Conservation (phyloP, 2,113 vertebrate genomes). For the Proteles cristata region DNA sequence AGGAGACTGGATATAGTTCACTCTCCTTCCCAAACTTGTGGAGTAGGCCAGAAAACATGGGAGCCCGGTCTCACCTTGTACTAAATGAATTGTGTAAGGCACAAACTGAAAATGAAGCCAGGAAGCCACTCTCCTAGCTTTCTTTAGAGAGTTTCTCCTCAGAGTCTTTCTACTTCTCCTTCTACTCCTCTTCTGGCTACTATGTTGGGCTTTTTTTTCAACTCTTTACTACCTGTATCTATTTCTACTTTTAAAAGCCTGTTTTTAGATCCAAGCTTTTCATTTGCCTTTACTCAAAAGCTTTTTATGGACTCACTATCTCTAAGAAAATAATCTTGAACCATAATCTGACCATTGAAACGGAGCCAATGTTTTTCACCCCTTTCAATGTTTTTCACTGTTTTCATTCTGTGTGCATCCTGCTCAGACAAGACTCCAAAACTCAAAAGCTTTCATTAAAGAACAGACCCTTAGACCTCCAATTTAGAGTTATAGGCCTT, state of each 20-base stretch:
- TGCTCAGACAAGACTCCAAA: background rate
- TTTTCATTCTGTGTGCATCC: background rate
- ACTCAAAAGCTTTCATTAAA: background rate
- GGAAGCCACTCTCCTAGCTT: background rate
- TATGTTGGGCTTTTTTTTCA: background rate
- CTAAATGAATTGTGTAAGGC: background rate
- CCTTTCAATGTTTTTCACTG: background rate
- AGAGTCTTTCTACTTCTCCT: background rate
- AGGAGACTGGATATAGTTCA: background rate
- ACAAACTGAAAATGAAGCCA: background rate
- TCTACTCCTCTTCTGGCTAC: background rate
- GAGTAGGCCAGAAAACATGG: background rate
- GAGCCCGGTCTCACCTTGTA: background rate
- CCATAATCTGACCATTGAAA: background rate
- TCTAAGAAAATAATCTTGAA: slow-evolving; percentile 39
- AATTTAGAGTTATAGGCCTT: background rate
- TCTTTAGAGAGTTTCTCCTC: background rate
- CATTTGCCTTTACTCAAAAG: slow-evolving; percentile 37
- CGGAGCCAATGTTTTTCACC: background rate
- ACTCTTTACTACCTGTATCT: slow-evolving; percentile 29
- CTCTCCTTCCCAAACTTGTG: background rate
- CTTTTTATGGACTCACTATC: background rate
- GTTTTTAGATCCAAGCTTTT: slow-evolving; percentile 59
- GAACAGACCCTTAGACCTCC: background rate
- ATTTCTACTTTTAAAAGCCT: slow-evolving; percentile 57